Evolutionary conservation across 1,140 invertebrate genomes (phyloP), one percentile per base, ranked within the genome.

Genomic region (Hyles vespertilio): DNA sequence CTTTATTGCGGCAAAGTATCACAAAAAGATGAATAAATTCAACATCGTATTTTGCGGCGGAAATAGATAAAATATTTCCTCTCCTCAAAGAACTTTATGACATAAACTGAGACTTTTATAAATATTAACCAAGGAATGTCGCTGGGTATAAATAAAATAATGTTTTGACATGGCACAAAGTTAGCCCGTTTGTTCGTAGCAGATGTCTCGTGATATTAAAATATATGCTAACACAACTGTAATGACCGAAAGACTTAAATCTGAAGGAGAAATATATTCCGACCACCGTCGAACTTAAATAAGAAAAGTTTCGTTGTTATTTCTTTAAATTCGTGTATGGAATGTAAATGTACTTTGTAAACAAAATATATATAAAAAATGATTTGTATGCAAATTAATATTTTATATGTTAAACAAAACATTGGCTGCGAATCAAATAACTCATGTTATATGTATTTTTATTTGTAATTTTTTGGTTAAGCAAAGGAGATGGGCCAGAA

Each of bases 241-340:
- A 81, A 81, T 81, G 79, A 81, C 73, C 67, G 57, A 66, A 61
- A 76, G 77, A 79, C 78, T 79, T 72, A 72, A 78, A 76, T 77
- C 72, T 75, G 56, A 74, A 74, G 65, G 64, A 58, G 52, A 53
- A 70, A 66, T 69, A 60, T 69, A 72, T 77, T 76, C 65, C 48
- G 65, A 59, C 56, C 58, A 57, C 34, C 50, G 59, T 56, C 60
- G 12, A 63, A 73, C 62, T 74, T 76, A 72, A 81, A 81, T 67
- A 74, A 74, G 72, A 70, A 81, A 81, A 81, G 64, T 73, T 72
- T 65, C 59, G 59, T 69, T 63, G 40, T 57, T 61, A 63, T 63
- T 65, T 45, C 48, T 59, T 59, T 57, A 40, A 40, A 40, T 40
- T 49, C 55, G 51, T 59, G 45, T 51, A 56, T 57, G 44, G 44